These are phyloP conservation scores for Rhinella marina DNA, from an alignment of 2,797 vertebrate species.

Conservation along the genomic window DNA sequence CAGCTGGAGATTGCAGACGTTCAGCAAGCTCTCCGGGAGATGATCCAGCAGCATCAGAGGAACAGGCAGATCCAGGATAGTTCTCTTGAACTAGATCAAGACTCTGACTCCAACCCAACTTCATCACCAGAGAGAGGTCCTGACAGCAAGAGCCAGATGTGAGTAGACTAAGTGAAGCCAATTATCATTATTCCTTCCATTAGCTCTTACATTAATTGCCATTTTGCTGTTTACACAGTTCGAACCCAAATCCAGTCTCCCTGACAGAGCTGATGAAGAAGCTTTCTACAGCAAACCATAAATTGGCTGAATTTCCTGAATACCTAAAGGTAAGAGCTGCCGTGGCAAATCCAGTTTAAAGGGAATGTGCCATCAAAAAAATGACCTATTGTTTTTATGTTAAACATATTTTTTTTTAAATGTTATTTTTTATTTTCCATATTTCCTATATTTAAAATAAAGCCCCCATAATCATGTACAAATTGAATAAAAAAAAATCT, in stretches of 20 bases:
- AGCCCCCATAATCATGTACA: too few relatives aligned
- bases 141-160: slow-evolving; percentile 66
- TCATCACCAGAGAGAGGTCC: slow-evolving; percentile 22
- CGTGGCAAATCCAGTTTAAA: not conserved
- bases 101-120: slow-evolving; percentile 3
- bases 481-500: too few relatives aligned
- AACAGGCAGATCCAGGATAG: slow-evolving; percentile 57
- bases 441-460: too few relatives aligned
- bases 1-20: slow-evolving; percentile 77
- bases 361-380: too few relatives aligned
- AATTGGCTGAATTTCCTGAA: slow-evolving; percentile 80
- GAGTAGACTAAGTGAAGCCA: slow-evolving; percentile 45
- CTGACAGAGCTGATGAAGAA: slow-evolving; percentile 81
- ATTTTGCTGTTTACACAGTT: slow-evolving; percentile 3
- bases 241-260: slow-evolving; percentile 62
- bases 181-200: not conserved
- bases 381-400: too few relatives aligned
- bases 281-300: slow-evolving; percentile 80
- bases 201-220: not conserved
- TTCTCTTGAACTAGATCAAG: slow-evolving; percentile 57
- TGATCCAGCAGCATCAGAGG: slow-evolving; percentile 85
- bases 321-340: slow-evolving; percentile 81
- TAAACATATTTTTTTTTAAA: too few relatives aligned
- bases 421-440: too few relatives aligned
- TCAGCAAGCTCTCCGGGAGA: slow-evolving; percentile 79